Percentiles rank a stretch among this genome's conserved stretches.
Conservation (phyloP, 23 tunicate genomes). For the Halocynthia aurantium region DNA sequence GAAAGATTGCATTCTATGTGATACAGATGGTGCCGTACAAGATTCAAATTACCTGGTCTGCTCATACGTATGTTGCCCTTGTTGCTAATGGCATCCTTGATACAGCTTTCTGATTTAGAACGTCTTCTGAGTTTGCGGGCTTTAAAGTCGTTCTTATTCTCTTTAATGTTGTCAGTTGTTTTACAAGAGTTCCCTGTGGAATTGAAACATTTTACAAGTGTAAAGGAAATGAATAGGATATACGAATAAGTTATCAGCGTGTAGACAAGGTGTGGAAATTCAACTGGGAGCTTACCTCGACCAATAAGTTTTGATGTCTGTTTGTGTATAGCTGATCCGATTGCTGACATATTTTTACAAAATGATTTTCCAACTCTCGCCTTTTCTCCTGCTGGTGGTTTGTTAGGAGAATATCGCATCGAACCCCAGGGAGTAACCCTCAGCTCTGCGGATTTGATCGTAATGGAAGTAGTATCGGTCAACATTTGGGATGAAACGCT, state of each 20-base stretch:
- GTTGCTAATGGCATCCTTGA: background rate
- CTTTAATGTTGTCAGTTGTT: too few relatives aligned
- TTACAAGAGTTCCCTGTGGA: too few relatives aligned
- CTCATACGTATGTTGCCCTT: background rate
- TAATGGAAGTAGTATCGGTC: too few relatives aligned
- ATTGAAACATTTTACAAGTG: background rate
- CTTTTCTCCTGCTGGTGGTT: conserved; percentile 2
- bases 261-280: background rate
- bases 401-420: conserved; percentile 12
- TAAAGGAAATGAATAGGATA: background rate
- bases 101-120: background rate
- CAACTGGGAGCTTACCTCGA: background rate
- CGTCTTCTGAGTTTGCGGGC: conserved; percentile 3
- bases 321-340: conserved; percentile 1
- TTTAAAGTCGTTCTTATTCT: too few relatives aligned
- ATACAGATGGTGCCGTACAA: background rate
- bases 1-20: background rate
- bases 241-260: background rate
- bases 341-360: background rate
- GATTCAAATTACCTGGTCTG: background rate
- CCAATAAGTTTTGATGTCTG: background rate
- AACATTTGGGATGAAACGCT: too few relatives aligned
- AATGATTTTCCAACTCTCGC: background rate
- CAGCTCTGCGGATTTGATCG: background rate
- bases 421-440: background rate